Base-by-base conservation (phyloP, 2,888 invertebrate species). In the Brachypalpus laphriformis region DNA sequence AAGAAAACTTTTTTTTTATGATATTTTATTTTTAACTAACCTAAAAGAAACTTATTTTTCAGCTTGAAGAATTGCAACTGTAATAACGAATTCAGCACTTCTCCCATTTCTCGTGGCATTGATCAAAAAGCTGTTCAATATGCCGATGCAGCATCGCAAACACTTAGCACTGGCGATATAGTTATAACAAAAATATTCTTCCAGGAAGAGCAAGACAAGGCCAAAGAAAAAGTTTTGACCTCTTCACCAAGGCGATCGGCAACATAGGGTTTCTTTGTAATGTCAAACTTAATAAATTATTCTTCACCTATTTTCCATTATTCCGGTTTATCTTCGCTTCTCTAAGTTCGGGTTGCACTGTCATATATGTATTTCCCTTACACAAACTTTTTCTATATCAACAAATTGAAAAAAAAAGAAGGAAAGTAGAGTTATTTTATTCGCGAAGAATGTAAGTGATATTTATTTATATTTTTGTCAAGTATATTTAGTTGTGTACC, bases 161-260 rank as follows among this genome's bases (percentile, higher is more conserved):
- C 98, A 1, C 93, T 97, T 56, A 97, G 97, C 90, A 98, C 98
- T 16, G 98, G 98, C 61, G 98, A 98, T 91, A 96, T 98, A 89
- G 97, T 97, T 70, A 97, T 98, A 89, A 97, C 97, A 51, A 96
- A 96, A 92, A 96, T 97, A 34, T 95, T 93, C 89, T 93, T 93
- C 88, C 93, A 93, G 49, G 94, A 94, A 87, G 94, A 94, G 86
- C 93, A 94, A 86, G 93, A 93, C 72, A 93, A 93, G 87, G 90
- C 90, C 88, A 92, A 93, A 87, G 94, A 94, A 87, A 93, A 93
- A 89, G 90, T 91, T 77, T 89, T 94, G 87, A 91, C 92, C 59
- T 93, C 93, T 88, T 93, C 94, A 80, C 93, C 93, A 81, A 93
- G 93, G 89, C 92, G 91, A 59, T 76, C 74, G 40, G 74, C 42